phyloP scores from a whole-genome alignment of 2,888 invertebrate species.

The Apamea crenata region DNA sequence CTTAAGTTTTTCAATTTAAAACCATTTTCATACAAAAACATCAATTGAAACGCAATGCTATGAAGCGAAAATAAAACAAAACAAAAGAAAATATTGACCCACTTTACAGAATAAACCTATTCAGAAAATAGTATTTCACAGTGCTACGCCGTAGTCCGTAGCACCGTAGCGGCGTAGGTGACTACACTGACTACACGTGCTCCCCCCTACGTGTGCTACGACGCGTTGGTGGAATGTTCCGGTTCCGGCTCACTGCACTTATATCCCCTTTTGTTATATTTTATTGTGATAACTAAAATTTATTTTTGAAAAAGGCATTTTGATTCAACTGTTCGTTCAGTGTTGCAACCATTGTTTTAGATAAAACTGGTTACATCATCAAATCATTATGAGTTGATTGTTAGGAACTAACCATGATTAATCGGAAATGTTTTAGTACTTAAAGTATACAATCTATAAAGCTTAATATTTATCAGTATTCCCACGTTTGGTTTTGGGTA shows the following conservation, averaged over 20 bases:
- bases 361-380: not conserved
- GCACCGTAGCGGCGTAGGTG: conserved; percentile 41
- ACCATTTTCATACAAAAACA: not conserved
- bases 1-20: not conserved
- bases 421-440: not conserved
- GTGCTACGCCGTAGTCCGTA: conserved; percentile 45
- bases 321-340: too few species aligned
- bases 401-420: not conserved
- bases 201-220: conserved; percentile 66
- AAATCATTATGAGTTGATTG: not conserved
- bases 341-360: not conserved
- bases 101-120: conserved; percentile 45
- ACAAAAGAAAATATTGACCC: conserved; percentile 23
- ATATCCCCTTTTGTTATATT: conserved; percentile 56
- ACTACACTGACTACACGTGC: conserved; percentile 34
- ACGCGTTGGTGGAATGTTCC: conserved; percentile 63
- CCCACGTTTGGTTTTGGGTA: not conserved
- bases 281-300: conserved; percentile 36
- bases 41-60: not conserved
- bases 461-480: not conserved
- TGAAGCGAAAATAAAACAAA: conserved; percentile 8
- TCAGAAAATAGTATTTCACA: conserved; percentile 66
- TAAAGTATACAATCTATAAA: not conserved
- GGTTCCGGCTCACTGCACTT: conserved; percentile 64
- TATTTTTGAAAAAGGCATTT: not conserved